phyloP scores from a whole-genome alignment of 1,140 invertebrate genomes.

The Eulimnadia texana region DNA sequence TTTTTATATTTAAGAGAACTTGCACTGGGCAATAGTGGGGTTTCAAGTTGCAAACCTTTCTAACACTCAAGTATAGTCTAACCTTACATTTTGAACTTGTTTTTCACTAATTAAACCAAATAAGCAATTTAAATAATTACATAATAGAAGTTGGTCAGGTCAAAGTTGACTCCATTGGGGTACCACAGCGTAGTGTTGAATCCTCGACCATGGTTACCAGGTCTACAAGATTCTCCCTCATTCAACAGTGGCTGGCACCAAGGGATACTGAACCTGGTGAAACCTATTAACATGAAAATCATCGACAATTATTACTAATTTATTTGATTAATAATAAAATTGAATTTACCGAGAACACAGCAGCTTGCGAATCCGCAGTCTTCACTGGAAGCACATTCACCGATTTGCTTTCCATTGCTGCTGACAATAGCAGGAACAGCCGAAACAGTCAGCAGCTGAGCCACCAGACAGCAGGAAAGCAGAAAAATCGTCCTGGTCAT shows the following conservation, averaged over 20 bases:
- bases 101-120: too few species aligned
- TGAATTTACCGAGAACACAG: slow-evolving; percentile 12
- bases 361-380: slow-evolving; percentile 6
- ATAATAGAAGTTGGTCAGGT: background rate
- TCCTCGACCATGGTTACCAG: background rate
- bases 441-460: background rate
- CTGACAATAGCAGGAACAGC: background rate
- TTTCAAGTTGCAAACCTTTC: too few species aligned
- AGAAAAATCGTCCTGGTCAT: too few species aligned
- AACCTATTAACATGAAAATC: background rate
- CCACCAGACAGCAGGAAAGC: background rate
- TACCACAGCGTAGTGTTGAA: background rate
- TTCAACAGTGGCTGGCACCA: slow-evolving; percentile 9
- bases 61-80: too few species aligned
- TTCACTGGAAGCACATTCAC: slow-evolving; percentile 1
- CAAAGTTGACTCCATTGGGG: slow-evolving; percentile 1
- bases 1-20: too few species aligned
- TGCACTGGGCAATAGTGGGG: too few species aligned
- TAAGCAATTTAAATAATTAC: background rate
- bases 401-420: background rate
- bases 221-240: slow-evolving; percentile 7
- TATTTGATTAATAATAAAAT: background rate
- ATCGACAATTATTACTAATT: background rate
- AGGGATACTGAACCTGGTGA: slow-evolving; percentile 8
- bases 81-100: too few species aligned